Percentiles rank a stretch among this genome's conserved stretches.
Evolutionary conservation across 2,113 vertebrate genomes (phyloP).

Genomic region (Poeciliopsis turrubarensis): DNA sequence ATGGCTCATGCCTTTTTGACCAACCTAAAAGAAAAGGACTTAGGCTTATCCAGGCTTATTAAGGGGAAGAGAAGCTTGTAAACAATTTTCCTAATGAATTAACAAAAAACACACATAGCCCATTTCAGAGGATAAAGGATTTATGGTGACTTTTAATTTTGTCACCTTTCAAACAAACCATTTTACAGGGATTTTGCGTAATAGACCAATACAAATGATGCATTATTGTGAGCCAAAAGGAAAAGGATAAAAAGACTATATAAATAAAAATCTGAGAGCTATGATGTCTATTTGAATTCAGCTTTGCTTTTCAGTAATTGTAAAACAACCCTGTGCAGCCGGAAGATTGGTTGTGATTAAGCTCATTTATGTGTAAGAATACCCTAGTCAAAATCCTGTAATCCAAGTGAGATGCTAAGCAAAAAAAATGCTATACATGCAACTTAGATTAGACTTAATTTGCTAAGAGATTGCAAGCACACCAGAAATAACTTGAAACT

Average conservation of each 20-base stretch:
- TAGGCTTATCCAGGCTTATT: not conserved
- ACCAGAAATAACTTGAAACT: too few species aligned
- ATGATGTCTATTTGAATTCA: not conserved
- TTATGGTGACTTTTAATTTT: not conserved
- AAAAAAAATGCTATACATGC: too few species aligned
- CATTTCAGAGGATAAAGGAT: not conserved
- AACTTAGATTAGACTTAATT: too few species aligned
- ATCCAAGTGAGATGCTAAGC: too few species aligned
- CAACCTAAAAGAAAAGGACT: not conserved
- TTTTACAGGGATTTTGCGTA: not conserved
- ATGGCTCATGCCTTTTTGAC: constrained; percentile 18
- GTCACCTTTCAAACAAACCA: not conserved
- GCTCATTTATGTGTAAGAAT: too few species aligned
- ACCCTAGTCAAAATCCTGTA: too few species aligned
- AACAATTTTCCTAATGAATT: not conserved
- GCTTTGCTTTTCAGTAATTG: not conserved
- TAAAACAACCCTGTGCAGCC: not conserved
- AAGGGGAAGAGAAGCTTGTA: constrained; percentile 9
- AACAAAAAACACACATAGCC: too few species aligned
- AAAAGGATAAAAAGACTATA: not conserved
- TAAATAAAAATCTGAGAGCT: not conserved
- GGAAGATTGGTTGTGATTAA: too few species aligned
- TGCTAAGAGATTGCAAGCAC: too few species aligned
- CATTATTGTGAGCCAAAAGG: not conserved
- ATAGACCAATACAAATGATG: not conserved